Evolutionary conservation across 2,113 vertebrate species (phyloP).

Genomic region (Procavia capensis): DNA sequence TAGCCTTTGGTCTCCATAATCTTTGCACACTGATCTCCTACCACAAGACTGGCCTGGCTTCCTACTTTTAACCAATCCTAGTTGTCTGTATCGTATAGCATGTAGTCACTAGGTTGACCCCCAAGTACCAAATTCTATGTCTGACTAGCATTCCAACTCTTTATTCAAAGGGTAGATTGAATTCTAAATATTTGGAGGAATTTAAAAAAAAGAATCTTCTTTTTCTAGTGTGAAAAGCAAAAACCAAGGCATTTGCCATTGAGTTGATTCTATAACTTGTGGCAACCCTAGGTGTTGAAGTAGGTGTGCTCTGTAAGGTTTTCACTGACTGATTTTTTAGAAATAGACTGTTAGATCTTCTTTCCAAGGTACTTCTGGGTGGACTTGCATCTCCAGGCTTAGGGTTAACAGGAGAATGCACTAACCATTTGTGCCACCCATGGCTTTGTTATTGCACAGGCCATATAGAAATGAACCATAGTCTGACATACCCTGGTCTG

Average conservation of each 20-base stretch:
- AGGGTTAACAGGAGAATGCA: background rate
- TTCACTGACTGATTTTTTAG: background rate
- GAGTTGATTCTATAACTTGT: background rate
- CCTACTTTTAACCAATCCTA: background rate
- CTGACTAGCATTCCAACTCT: background rate
- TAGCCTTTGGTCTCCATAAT: background rate
- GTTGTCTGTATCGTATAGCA: too few relatives aligned
- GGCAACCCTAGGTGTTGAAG: background rate
- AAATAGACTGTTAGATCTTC: background rate
- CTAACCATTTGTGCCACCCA: background rate
- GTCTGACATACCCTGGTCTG: background rate
- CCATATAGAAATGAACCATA: background rate
- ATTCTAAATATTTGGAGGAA: background rate
- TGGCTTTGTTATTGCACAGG: too few relatives aligned
- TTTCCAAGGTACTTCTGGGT: background rate
- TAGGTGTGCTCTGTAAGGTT: background rate
- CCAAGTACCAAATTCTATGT: background rate
- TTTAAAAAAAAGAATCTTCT: background rate
- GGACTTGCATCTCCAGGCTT: background rate
- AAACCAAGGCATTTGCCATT: background rate
- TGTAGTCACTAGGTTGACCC: background rate
- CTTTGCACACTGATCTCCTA: background rate
- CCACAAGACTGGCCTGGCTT: background rate
- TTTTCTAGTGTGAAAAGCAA: background rate
- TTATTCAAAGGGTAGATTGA: background rate